phyloP scores from a whole-genome alignment of 1,140 invertebrate species.

The Holcopasites calliopsidis region DNA sequence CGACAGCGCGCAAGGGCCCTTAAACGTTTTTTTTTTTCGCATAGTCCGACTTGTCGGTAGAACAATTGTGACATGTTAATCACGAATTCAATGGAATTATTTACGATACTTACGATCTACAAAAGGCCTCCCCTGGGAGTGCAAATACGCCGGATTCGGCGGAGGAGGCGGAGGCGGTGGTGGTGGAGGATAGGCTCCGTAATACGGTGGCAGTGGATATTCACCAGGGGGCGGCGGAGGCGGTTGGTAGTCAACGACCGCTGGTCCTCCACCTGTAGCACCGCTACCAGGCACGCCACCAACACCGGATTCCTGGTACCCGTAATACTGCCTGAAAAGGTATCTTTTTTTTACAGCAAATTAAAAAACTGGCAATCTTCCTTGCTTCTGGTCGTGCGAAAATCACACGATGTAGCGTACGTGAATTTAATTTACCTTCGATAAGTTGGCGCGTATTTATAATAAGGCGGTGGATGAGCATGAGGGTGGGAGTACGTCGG shows the following conservation, averaged over 20 bases:
- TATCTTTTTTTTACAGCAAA: slow-evolving; percentile 45
- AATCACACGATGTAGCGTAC: neutral
- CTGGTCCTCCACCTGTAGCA: slow-evolving; percentile 65
- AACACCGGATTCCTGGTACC: slow-evolving; percentile 73
- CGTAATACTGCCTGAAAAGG: slow-evolving; percentile 74
- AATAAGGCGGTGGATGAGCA: slow-evolving; percentile 82
- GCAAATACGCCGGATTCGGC: slow-evolving; percentile 81
- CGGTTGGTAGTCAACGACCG: slow-evolving; percentile 75
- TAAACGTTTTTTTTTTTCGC: neutral
- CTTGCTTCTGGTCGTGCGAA: neutral
- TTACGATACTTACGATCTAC: slow-evolving; percentile 75
- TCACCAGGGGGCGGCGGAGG: slow-evolving; percentile 72
- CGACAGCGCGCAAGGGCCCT: no score
- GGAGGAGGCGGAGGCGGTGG: slow-evolving; percentile 85
- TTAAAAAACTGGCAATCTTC: slow-evolving; percentile 10
- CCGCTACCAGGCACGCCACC: slow-evolving; percentile 70
- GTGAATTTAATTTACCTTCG: slow-evolving; percentile 72
- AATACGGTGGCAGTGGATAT: slow-evolving; percentile 74
- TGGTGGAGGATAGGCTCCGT: slow-evolving; percentile 83
- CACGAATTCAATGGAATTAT: no score
- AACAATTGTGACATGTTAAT: no score
- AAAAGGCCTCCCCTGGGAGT: slow-evolving; percentile 76
- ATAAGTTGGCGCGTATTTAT: slow-evolving; percentile 83
- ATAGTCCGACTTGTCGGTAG: no score
- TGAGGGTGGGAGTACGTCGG: slow-evolving; percentile 80